phyloP scores from a whole-genome alignment of 2,797 vertebrate species.

The Amblyraja radiata region DNA sequence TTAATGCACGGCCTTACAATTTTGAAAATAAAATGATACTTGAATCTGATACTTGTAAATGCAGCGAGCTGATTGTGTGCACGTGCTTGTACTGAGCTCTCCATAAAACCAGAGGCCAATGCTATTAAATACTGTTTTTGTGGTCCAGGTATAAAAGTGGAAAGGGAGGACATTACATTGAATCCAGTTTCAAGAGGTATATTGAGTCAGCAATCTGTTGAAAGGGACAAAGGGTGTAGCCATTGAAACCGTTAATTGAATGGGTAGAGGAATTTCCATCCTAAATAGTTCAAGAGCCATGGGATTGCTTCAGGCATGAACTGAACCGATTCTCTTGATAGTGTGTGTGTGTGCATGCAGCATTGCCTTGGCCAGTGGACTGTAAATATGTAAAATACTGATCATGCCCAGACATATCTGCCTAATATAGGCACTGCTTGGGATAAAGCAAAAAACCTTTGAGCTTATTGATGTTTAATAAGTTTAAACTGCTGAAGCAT shows the following conservation, averaged over 20 bases:
- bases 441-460: neutral
- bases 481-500: neutral
- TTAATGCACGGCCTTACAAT: neutral
- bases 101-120: neutral
- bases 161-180: too few relatives aligned
- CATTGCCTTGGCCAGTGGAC: neutral
- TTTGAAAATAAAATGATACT: neutral
- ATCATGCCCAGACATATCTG: neutral
- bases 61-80: neutral
- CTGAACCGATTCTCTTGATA: neutral
- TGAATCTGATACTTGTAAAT: neutral
- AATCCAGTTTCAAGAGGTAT: neutral
- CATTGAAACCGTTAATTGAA: neutral
- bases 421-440: neutral
- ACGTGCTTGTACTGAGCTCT: neutral
- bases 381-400: neutral
- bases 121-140: neutral
- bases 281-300: neutral
- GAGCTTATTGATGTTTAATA: too few relatives aligned
- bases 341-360: neutral
- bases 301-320: neutral
- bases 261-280: slow-evolving; percentile 2
- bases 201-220: neutral
- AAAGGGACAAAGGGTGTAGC: neutral
- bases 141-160: neutral